phyloP scores from a whole-genome alignment of 2,888 invertebrate genomes.

The Stegophylla sp. region DNA sequence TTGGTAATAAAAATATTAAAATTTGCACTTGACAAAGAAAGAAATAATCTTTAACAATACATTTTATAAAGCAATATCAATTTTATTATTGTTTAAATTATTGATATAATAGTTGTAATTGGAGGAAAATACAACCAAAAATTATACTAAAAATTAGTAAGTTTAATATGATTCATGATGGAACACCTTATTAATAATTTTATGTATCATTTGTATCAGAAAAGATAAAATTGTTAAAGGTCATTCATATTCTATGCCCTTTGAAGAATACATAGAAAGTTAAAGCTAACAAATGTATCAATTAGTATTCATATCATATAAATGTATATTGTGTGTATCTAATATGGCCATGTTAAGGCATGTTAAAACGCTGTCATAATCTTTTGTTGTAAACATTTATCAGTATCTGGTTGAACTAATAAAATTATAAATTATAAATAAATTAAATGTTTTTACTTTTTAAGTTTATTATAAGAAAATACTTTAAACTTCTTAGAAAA shows the following conservation, averaged over 20 bases:
- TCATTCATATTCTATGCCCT: constrained; percentile 30
- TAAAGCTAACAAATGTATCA: not conserved
- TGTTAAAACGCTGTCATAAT: too few relatives aligned
- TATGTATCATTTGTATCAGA: constrained; percentile 1
- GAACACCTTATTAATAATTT: constrained; percentile 36
- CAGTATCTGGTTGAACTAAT: not conserved
- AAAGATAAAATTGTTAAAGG: constrained; percentile 31
- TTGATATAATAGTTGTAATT: too few relatives aligned
- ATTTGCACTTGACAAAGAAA: too few relatives aligned
- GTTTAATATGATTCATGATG: not conserved
- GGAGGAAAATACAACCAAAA: not conserved
- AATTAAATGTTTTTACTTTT: not conserved
- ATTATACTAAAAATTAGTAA: not conserved
- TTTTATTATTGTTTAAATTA: too few relatives aligned
- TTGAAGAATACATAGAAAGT: constrained; percentile 29
- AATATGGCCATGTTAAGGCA: too few relatives aligned
- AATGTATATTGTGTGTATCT: not conserved
- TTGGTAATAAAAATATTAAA: too few relatives aligned
- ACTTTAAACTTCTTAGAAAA: too few relatives aligned
- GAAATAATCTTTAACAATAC: too few relatives aligned
- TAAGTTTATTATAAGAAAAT: not conserved
- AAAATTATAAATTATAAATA: not conserved
- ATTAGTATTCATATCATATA: not conserved
- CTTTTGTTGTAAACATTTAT: too few relatives aligned
- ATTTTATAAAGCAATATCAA: too few relatives aligned